A percentile compares a stretch with the other conserved stretches of the same genome.
phyloP scores from a whole-genome alignment of 2,113 vertebrate genomes.

The Hippolais icterina region DNA sequence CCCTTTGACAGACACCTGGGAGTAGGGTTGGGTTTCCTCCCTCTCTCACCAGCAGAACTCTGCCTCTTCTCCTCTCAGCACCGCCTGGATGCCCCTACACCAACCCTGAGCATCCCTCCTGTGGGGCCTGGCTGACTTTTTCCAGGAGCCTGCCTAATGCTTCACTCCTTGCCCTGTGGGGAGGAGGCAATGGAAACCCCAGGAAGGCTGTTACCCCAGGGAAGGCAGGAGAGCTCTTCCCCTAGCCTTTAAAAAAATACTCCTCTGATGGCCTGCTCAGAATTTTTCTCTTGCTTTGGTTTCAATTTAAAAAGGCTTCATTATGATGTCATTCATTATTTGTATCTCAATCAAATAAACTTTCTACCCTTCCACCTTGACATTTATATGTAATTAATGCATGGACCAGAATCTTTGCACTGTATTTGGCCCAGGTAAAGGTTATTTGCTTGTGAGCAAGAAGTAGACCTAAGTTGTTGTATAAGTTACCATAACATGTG shows the following conservation, averaged over 20 bases:
- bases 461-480: neutral
- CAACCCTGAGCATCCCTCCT: neutral
- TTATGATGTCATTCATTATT: neutral
- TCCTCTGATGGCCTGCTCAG: neutral
- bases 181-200: neutral
- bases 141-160: accelerated
- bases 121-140: neutral
- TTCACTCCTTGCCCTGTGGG: neutral
- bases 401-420: neutral
- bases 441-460: neutral
- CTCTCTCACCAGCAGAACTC: accelerated
- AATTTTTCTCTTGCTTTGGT: neutral
- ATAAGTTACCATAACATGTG: neutral
- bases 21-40: neutral
- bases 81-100: accelerated
- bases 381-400: neutral
- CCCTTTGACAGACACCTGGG: neutral
- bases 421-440: neutral
- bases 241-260: neutral
- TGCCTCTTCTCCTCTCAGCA: neutral
- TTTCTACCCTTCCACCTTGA: neutral
- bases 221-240: neutral
- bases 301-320: neutral
- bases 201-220: accelerated
- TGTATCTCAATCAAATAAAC: neutral